Base-by-base conservation (phyloP, 2,888 invertebrate genomes). In the Agriopis marginaria region DNA sequence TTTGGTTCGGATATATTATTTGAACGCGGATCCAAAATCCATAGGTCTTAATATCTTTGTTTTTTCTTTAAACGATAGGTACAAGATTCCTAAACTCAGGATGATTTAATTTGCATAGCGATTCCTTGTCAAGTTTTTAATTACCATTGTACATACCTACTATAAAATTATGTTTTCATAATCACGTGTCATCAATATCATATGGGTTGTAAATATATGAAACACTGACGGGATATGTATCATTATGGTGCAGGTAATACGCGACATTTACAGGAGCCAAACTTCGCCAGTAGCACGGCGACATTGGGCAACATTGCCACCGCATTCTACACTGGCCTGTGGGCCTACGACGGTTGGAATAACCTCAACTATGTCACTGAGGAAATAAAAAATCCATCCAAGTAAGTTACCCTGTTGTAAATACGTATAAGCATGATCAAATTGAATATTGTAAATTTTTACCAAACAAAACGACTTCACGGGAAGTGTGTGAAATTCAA, bases 311-410 rank as follows among this genome's bases (percentile, higher is more conserved):
- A 97, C 90, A 96, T 98, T 82, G 98, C 98, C 75, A 98, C 98
- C 50, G 98, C 98, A 70, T 98, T 99, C 95, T 99, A 99, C 94
- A 98, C 98, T 47, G 98, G 98, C 74, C 95, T 98, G 44, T 98
- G 98, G 98, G 98, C 98, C 72, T 99, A 98, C 92, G 98, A 98
- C 89, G 98, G 98, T 81, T 99, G 98, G 98, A 99, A 99, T 92
- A 99, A 99, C 93, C 96, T 99, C 80, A 99, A 99, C 95, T 99
- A 99, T 95, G 99, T 99, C 74, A 99, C 99, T 75, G 99, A 99
- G 94, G 99, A 99, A 95, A 97, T 99, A 78, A 98, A 99, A 92
- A 98, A 99, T 92, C 99, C 99, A 71, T 98, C 96, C 91, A 97
- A 95, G 97, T 97, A 95, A 95, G 96, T 94, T 40, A 51, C 17